phyloP scores from a whole-genome alignment of 2,797 vertebrate genomes.

The Pseudochirops cupreus region DNA sequence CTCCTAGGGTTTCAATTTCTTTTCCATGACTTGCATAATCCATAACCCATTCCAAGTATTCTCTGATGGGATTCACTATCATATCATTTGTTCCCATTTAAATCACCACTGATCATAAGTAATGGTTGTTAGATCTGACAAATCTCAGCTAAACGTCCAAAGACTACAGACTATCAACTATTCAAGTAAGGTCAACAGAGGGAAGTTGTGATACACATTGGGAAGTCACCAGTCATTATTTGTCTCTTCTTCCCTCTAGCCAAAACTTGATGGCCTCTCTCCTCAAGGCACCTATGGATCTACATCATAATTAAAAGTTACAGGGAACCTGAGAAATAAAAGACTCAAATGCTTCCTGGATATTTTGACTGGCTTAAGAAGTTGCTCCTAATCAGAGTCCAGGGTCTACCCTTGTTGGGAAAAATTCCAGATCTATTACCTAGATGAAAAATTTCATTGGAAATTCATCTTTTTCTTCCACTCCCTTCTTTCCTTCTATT shows the following conservation, averaged over 20 bases:
- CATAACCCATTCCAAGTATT: not conserved
- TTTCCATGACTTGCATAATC: not conserved
- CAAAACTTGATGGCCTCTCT: not conserved
- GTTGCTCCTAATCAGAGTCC: not conserved
- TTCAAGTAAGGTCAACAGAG: not conserved
- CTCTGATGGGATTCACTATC: not conserved
- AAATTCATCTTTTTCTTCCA: not conserved
- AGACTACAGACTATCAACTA: not conserved
- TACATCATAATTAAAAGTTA: not conserved
- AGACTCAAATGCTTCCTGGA: not conserved
- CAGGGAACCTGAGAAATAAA: not conserved
- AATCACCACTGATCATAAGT: not conserved
- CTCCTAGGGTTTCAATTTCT: not conserved
- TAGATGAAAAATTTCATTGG: not conserved
- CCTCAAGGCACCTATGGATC: not conserved
- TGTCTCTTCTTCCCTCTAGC: too few relatives aligned
- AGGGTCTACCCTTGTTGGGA: not conserved
- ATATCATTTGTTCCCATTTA: not conserved
- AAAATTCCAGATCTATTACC: not conserved
- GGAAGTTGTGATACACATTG: too few relatives aligned
- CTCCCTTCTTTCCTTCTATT: not conserved
- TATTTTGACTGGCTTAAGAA: not conserved
- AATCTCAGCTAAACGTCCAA: not conserved
- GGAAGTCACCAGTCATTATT: not conserved
- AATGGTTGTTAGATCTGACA: not conserved